Evolutionary conservation across 2,888 invertebrate species (phyloP), one percentile per base, ranked within the genome.

Genomic region (Spodoptera littoralis): DNA sequence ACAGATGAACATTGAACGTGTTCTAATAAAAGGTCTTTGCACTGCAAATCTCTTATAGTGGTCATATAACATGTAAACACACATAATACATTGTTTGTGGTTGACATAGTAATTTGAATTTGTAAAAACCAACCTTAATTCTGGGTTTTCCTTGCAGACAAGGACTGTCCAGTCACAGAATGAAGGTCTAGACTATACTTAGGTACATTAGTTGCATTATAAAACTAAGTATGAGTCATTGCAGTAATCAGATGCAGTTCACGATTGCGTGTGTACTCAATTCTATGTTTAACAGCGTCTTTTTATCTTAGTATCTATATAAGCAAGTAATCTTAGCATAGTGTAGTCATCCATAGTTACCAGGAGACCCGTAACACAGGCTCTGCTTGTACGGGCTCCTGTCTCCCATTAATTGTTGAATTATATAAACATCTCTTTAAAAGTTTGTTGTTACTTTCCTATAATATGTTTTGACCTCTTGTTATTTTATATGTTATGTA

Each of bases 171-270:
- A 59, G 51, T 61, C 64, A 66, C 53, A 65, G 45, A 11, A 56
- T 48, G 60, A 74, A 60, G 60, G 62, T 46, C 11, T 53, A 12
- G 11, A 36, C 44, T 59, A 42, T 58, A 61, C 46, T 24, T 27
- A 13, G 27, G 12, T 53, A 60, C 61, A 36, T 61, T 8, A 4
- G 42, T 36, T 61, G 60, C 65, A 65, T 18, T 50, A 48, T 60
- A 69, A 57, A 63, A 60, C 54, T 41, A 42, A 55, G 51, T 52
- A 27, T 84, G 84, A 84, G 55, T 84, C 85, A 85, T 72, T 62
- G 50, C 24, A 45, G 66, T 82, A 81, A 81, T 84, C 74, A 78
- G 76, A 85, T 84, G 82, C 85, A 83, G 66, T 74, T 73, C 82
- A 85, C 82, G 82, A 75, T 75, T 73, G 69, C 63, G 63, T 63